phyloP scores from a whole-genome alignment of 2,888 invertebrate species.

The Lithophane leautieri region DNA sequence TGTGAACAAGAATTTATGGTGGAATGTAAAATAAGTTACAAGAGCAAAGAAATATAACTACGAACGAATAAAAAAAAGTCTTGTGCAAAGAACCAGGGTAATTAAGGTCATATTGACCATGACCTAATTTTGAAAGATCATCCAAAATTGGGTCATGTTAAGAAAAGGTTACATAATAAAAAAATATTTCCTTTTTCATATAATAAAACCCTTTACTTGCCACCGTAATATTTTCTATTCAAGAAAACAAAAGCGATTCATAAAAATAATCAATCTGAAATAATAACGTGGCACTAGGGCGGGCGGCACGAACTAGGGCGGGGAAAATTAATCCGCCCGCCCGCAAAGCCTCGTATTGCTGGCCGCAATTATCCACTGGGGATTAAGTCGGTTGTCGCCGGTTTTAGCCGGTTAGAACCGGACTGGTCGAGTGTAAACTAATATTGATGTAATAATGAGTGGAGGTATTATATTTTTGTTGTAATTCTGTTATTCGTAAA shows the following conservation, averaged over 20 bases:
- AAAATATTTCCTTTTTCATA: neutral
- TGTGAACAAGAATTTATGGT: slow-evolving; percentile 44
- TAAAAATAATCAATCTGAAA: slow-evolving; percentile 57
- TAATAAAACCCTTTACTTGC: neutral
- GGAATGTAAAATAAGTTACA: neutral
- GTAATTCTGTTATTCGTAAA: slow-evolving; percentile 1
- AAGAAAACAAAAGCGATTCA: slow-evolving; percentile 34
- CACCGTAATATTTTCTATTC: slow-evolving; percentile 12
- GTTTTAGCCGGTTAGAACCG: slow-evolving; percentile 60
- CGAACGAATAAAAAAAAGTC: neutral
- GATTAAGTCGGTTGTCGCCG: slow-evolving; percentile 73
- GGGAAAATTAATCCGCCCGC: slow-evolving; percentile 79
- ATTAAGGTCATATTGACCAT: neutral
- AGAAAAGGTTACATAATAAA: neutral
- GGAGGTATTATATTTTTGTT: slow-evolving; percentile 16
- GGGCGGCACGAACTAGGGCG: slow-evolving; percentile 71
- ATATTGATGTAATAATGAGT: slow-evolving; percentile 49
- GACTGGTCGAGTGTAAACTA: slow-evolving; percentile 60
- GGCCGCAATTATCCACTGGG: slow-evolving; percentile 79
- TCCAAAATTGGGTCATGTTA: neutral
- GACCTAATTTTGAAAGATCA: neutral
- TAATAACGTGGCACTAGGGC: slow-evolving; percentile 64
- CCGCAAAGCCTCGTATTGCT: slow-evolving; percentile 77
- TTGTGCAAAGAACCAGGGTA: neutral
- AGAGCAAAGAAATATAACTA: neutral